Base-by-base conservation (phyloP, 2,888 invertebrate genomes). In the Agrotis puta region DNA sequence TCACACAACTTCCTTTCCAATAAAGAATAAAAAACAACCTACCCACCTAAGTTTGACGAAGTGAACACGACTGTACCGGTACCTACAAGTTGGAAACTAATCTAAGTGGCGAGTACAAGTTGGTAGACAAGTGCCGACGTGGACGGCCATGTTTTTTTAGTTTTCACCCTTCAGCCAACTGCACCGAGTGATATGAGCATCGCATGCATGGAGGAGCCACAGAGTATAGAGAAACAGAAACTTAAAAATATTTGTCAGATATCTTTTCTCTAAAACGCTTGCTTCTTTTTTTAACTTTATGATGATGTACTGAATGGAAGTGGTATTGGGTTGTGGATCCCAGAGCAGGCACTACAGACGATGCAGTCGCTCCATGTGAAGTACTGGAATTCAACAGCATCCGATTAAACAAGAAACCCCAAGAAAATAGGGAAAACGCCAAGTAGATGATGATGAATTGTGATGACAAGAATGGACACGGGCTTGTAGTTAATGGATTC, bases 51-150 rank as follows among this genome's bases (percentile, higher is more conserved):
- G 76, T 72, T 58, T 13, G 54, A 48, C 62, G 39, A 70, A 76
- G 77, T 82, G 79, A 80, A 68, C 78, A 65, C 82, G 82, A 84
- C 80, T 74, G 61, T 71, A 70, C 70, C 64, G 47, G 78, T 82
- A 85, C 64, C 70, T 74, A 74, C 83, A 90, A 92, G 88, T 94
- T 92, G 87, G 80, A 89, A 95, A 95, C 94, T 94, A 95, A 95
- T 95, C 95, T 95, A 94, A 94, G 94, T 95, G 93, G 89, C 86
- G 85, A 86, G 92, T 90, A 91, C 92, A 94, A 94, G 90, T 94
- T 94, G 91, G 91, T 91, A 94, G 94, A 94, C 93, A 93, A 94
- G 94, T 94, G 93, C 88, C 90, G 92, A 91, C 92, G 92, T 91
- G 90, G 87, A 85, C 87, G 71, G 72, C 74, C 67, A 72, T 74